These are phyloP conservation scores for Ranitomeya imitator DNA, from an alignment of 2,113 vertebrate genomes.

Conservation along the genomic window DNA sequence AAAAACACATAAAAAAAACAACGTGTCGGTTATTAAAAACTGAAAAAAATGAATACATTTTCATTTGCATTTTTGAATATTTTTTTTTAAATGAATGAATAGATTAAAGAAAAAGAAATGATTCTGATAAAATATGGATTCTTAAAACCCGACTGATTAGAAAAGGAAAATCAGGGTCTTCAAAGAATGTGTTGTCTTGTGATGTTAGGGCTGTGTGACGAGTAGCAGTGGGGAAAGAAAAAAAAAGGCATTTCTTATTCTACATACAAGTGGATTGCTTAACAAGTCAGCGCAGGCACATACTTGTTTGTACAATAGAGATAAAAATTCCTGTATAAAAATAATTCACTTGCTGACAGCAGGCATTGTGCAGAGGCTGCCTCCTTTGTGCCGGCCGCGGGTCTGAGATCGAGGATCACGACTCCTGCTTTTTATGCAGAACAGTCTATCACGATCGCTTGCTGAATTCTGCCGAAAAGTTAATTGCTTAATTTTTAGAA, in stretches of 20 bases:
- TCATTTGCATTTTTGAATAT: neutral
- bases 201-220: conserved; percentile 80
- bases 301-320: conserved; percentile 86
- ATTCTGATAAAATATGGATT: conserved; percentile 70
- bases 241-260: conserved; percentile 74
- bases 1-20: neutral
- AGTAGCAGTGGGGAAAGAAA: conserved; percentile 74
- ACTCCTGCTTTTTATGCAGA: conserved; percentile 69
- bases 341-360: conserved; percentile 84
- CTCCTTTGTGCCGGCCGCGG: conserved; percentile 72
- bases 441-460: conserved; percentile 75
- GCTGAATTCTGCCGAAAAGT: conserved; percentile 83
- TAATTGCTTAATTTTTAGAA: conserved; percentile 76
- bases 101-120: neutral
- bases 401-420: conserved; percentile 66
- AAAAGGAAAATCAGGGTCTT: conserved; percentile 81
- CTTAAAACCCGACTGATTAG: conserved; percentile 81
- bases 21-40: neutral
- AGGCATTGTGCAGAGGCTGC: conserved; percentile 75
- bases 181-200: conserved; percentile 83
- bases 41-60: neutral
- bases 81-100: neutral
- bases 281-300: conserved; percentile 84
- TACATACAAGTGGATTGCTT: conserved; percentile 83
- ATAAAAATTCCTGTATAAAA: conserved; percentile 86